Evolutionary conservation across 2,797 vertebrate genomes (phyloP).

Genomic region (Poeciliopsis turneri): DNA sequence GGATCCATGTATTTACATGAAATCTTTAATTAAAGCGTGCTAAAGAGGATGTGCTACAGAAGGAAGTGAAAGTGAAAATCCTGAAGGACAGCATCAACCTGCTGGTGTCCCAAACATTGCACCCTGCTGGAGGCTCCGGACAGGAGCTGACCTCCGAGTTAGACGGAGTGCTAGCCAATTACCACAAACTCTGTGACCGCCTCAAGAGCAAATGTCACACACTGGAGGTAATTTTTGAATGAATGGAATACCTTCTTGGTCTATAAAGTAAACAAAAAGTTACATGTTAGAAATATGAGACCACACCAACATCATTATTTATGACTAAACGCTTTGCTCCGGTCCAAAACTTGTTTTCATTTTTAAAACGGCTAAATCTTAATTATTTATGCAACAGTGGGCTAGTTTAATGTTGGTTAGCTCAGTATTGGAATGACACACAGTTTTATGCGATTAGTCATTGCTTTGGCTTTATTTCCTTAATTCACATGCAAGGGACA

Average conservation of each 20-base stretch:
- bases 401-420: conserved; percentile 11
- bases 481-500: conserved; percentile 23
- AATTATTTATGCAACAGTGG: conserved; percentile 12
- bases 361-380: background rate
- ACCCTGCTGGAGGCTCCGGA: conserved; percentile 76
- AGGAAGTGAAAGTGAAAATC: conserved; percentile 98
- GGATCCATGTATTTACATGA: background rate
- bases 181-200: conserved; percentile 93
- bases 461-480: conserved; percentile 11
- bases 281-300: background rate
- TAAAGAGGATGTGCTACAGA: conserved; percentile 98
- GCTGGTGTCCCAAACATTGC: conserved; percentile 82
- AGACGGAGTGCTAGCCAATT: conserved; percentile 89
- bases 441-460: conserved; percentile 21
- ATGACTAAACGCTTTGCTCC: too few species aligned
- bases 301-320: background rate
- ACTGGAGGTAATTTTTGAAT: conserved; percentile 85
- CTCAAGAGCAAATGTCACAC: conserved; percentile 97
- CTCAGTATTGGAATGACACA: conserved; percentile 18
- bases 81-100: conserved; percentile 94
- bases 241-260: background rate
- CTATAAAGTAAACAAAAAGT: background rate
- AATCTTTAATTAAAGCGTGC: conserved; percentile 83
- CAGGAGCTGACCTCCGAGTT: conserved; percentile 86
- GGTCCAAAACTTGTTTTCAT: background rate